Conservation (phyloP, 2,888 invertebrate species). For the Philonicus albiceps region DNA sequence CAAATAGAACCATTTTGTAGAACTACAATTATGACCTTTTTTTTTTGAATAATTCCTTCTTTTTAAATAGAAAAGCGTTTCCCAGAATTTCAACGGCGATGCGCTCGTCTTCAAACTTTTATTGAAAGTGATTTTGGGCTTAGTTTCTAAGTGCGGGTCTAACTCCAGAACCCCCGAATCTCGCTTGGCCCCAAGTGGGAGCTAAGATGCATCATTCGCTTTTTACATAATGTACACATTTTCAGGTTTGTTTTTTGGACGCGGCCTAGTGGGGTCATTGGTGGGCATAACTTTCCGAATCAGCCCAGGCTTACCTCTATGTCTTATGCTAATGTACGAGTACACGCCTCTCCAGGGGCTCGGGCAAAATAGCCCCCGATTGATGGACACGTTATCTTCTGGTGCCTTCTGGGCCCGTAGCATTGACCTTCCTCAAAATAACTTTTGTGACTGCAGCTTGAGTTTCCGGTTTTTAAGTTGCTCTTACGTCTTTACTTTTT, state of each 20-base stretch:
- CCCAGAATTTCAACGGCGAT: neutral
- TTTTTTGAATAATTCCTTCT: no score
- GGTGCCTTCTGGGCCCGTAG: neutral
- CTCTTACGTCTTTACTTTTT: neutral
- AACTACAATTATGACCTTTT: neutral
- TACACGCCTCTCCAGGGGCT: neutral
- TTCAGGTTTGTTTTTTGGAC: neutral
- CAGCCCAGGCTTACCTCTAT: neutral
- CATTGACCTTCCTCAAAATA: neutral
- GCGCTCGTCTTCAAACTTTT: neutral
- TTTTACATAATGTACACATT: neutral
- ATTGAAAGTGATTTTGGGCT: neutral
- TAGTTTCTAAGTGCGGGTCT: neutral
- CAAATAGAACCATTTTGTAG: slow-evolving; percentile 19
- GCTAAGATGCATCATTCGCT: neutral
- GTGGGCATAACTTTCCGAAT: neutral
- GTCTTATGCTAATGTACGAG: neutral
- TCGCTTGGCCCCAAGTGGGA: neutral
- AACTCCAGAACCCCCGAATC: neutral
- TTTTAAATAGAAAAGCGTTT: neutral
- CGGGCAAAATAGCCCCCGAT: neutral
- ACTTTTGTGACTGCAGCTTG: neutral
- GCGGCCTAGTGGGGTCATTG: neutral
- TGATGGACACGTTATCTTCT: neutral
- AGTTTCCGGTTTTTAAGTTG: neutral